These are phyloP conservation scores for Pachliopta kotzebuea DNA, from an alignment of 2,888 invertebrate genomes.

Conservation along the genomic window DNA sequence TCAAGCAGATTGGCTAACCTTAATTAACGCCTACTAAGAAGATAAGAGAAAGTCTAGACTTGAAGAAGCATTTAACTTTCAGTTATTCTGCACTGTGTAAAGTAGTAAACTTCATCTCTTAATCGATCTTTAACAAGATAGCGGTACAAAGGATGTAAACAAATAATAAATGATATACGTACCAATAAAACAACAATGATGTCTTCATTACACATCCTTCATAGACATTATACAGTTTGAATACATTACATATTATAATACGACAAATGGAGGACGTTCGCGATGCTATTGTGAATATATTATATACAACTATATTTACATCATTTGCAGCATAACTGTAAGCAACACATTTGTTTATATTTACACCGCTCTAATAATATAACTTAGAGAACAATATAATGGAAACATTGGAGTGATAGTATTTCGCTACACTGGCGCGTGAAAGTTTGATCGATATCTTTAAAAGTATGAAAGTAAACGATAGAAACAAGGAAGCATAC, in stretches of 20 bases:
- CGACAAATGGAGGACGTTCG: background rate
- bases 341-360: constrained; percentile 1
- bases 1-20: background rate
- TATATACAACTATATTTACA: background rate
- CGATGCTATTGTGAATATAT: background rate
- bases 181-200: constrained; percentile 1
- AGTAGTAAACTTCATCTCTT: background rate
- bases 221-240: background rate
- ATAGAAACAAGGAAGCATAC: background rate
- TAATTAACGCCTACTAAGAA: background rate
- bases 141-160: constrained; percentile 3
- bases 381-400: background rate
- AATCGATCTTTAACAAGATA: background rate
- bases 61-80: background rate
- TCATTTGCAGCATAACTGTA: background rate
- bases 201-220: constrained; percentile 2
- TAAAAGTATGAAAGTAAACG: background rate
- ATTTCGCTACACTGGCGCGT: background rate
- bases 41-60: background rate
- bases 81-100: background rate
- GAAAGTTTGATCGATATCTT: background rate
- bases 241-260: background rate
- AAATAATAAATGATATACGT: background rate
- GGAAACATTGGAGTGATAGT: background rate
- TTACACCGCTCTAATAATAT: background rate